phyloP scores from a whole-genome alignment of 2,888 invertebrate species.

The Lasioglossum vierecki region DNA sequence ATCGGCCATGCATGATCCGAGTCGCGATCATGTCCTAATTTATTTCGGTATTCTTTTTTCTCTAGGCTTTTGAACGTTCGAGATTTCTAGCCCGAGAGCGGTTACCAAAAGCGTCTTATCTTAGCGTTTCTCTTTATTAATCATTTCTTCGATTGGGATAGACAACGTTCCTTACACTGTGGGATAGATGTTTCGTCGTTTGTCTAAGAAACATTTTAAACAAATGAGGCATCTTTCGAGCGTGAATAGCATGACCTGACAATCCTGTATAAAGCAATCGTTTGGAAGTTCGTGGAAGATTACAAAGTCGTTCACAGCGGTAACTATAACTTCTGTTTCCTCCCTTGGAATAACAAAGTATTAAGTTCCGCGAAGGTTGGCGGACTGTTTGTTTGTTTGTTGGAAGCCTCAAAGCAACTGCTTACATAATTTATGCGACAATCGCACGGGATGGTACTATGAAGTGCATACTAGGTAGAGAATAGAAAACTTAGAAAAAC shows the following conservation, averaged over 20 bases:
- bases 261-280: neutral
- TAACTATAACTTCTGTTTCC: neutral
- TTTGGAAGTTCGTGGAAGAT: neutral
- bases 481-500: constrained; percentile 4
- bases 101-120: constrained; percentile 59
- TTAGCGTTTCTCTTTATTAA: neutral
- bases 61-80: constrained; percentile 51
- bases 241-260: neutral
- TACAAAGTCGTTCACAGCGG: neutral
- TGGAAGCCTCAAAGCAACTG: neutral
- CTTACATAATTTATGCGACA: constrained; percentile 26
- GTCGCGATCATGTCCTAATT: constrained; percentile 68
- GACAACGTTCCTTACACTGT: neutral
- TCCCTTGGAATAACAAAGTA: neutral
- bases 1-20: constrained; percentile 69
- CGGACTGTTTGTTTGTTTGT: neutral
- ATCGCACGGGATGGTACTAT: neutral
- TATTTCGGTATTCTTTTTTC: constrained; percentile 13
- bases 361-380: neutral
- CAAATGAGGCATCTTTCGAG: neutral
- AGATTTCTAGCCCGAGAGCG: constrained; percentile 53
- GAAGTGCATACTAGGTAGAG: constrained; percentile 14
- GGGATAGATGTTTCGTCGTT: too few species aligned
- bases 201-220: neutral
- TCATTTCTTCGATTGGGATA: neutral